These are phyloP conservation scores for Nettapus auritus DNA, from an alignment of 2,113 vertebrate genomes.

Conservation along the genomic window DNA sequence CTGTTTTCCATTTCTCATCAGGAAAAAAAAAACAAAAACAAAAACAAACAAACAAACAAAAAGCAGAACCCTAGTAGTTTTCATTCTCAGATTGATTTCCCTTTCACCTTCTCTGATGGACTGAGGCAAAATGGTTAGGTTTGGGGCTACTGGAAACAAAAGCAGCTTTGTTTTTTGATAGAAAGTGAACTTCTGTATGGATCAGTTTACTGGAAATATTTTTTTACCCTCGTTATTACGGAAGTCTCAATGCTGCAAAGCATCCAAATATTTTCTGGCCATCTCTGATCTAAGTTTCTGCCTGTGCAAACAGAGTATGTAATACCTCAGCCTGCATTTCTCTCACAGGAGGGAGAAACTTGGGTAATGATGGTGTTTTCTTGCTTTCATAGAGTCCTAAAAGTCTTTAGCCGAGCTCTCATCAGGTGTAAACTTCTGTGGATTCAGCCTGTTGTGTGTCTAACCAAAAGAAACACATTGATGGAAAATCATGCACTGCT, in stretches of 20 bases:
- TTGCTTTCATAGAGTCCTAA: background rate
- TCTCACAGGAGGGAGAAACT: background rate
- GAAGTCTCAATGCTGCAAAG: background rate
- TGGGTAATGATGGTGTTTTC: background rate
- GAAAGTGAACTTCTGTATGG: background rate
- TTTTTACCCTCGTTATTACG: background rate
- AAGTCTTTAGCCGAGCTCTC: background rate
- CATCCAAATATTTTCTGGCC: background rate
- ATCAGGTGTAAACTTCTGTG: background rate
- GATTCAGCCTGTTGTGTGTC: background rate
- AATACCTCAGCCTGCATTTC: background rate
- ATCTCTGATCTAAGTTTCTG: background rate
- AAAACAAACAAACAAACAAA: background rate
- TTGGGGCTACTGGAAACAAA: background rate
- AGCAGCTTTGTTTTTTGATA: background rate
- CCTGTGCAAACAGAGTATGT: background rate
- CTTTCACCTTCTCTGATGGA: background rate
- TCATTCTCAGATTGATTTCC: background rate
- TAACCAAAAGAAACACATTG: background rate
- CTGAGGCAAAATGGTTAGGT: background rate
- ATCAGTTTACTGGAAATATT: background rate
- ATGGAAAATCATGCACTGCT: background rate
- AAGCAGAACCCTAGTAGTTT: background rate
- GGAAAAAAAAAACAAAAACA: background rate
- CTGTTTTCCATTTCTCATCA: background rate